These are phyloP conservation scores for Siderastrea radians DNA, from an alignment of 92 coral and sea anemone genomes.

Conservation along the genomic window DNA sequence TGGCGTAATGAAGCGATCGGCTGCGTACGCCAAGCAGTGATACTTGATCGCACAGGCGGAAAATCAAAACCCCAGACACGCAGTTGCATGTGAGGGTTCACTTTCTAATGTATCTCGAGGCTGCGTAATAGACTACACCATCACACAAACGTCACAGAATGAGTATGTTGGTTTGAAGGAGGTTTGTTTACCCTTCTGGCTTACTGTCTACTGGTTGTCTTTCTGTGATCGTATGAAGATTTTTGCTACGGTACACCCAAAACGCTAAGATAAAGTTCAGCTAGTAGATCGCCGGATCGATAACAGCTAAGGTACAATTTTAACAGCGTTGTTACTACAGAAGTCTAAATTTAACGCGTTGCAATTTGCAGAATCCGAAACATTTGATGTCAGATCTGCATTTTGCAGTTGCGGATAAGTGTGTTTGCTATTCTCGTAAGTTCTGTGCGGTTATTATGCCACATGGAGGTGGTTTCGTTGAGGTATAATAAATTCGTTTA, in stretches of 20 bases:
- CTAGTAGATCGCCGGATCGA: too few species aligned
- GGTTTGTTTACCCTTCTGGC: not conserved
- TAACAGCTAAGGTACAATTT: too few species aligned
- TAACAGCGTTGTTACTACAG: too few species aligned
- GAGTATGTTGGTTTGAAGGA: not conserved
- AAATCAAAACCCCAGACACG: not conserved
- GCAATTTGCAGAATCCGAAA: not conserved
- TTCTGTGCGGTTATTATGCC: too few species aligned
- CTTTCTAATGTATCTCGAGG: not conserved
- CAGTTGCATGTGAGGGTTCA: not conserved
- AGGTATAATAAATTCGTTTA: too few species aligned
- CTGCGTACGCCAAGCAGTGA: not conserved
- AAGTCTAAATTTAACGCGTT: not conserved
- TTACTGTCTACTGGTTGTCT: not conserved
- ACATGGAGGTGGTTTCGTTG: too few species aligned
- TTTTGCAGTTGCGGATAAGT: too few species aligned
- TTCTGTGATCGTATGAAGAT: not conserved
- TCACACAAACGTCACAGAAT: not conserved
- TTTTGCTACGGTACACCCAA: not conserved
- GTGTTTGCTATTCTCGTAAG: too few species aligned
- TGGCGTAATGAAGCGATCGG: not conserved
- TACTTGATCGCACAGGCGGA: conserved; percentile 11
- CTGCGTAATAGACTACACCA: not conserved
- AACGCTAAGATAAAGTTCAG: not conserved
- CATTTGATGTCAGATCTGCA: not conserved